Conservation (phyloP, 2,113 vertebrate species). For the Microtus richardsoni region DNA sequence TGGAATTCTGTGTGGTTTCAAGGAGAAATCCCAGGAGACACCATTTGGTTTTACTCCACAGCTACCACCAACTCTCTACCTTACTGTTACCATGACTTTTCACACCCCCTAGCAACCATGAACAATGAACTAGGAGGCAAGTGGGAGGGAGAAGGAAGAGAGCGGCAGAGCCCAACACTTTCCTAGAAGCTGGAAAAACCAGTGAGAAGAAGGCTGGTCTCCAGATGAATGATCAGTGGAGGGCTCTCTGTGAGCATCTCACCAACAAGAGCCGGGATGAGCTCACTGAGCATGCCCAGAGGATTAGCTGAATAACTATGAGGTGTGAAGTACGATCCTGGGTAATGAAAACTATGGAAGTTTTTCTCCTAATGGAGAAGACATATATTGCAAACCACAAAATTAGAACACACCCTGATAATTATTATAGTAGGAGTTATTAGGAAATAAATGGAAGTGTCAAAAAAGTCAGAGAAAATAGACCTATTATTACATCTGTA, state of each 20-base stretch:
- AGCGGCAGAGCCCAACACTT: background rate
- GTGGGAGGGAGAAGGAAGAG: background rate
- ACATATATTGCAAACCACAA: background rate
- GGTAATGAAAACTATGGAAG: background rate
- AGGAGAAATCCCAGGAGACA: background rate
- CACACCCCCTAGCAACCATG: background rate
- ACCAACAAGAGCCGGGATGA: background rate
- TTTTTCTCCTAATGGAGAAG: background rate
- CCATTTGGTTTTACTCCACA: background rate
- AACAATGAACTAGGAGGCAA: background rate
- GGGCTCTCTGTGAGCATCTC: background rate
- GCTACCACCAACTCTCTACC: background rate
- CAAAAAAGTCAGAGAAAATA: background rate
- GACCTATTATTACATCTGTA: background rate
- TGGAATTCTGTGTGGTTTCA: too few species aligned
- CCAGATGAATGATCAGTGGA: background rate
- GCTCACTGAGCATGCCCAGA: background rate
- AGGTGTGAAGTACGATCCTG: background rate
- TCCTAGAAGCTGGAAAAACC: background rate
- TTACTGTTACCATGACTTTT: background rate
- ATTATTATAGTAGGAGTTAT: background rate
- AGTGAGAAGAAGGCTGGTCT: background rate
- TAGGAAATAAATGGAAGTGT: background rate
- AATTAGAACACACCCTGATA: background rate
- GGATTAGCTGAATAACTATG: background rate